Percentiles rank a stretch among this genome's conserved stretches.
These are phyloP conservation scores for Vipera ursinii DNA, from an alignment of 2,797 vertebrate genomes.

Conservation along the genomic window DNA sequence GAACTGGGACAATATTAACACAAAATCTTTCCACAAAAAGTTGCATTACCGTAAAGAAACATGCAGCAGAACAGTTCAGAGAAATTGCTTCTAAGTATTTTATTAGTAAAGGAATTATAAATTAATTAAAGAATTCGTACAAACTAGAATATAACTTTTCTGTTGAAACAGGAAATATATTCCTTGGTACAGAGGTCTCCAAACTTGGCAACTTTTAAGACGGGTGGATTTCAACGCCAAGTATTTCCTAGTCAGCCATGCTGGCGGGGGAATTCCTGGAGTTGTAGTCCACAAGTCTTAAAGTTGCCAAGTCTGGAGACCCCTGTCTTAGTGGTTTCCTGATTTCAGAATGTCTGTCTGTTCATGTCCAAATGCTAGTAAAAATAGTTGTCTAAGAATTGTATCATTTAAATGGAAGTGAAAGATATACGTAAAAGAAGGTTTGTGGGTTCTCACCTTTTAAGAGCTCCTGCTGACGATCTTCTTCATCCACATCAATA, in stretches of 20 bases:
- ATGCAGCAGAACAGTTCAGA: not conserved
- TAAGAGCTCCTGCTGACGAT: constrained; percentile 95
- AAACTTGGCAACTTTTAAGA: not conserved
- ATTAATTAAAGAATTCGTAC: not conserved
- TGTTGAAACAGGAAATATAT: not conserved
- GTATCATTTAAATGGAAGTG: not conserved
- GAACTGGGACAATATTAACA: constrained; percentile 31
- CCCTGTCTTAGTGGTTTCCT: not conserved
- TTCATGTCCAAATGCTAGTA: not conserved
- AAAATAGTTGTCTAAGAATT: not conserved
- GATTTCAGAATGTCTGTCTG: not conserved
- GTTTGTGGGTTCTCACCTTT: constrained; percentile 77
- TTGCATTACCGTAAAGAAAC: not conserved
- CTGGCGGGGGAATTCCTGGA: not conserved
- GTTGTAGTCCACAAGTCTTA: not conserved
- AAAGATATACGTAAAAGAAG: not conserved
- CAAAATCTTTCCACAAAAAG: not conserved
- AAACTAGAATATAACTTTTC: not conserved
- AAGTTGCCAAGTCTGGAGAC: not conserved
- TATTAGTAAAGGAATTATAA: not conserved
- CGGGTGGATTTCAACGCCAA: not conserved
- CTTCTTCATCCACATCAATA: constrained; percentile 98
- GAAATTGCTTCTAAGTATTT: not conserved
- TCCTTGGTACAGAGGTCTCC: not conserved
- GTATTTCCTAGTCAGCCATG: not conserved